Evolutionary conservation across 2,888 invertebrate genomes (phyloP), one percentile per base, ranked within the genome.

Genomic region (Ectropis crepuscularia): DNA sequence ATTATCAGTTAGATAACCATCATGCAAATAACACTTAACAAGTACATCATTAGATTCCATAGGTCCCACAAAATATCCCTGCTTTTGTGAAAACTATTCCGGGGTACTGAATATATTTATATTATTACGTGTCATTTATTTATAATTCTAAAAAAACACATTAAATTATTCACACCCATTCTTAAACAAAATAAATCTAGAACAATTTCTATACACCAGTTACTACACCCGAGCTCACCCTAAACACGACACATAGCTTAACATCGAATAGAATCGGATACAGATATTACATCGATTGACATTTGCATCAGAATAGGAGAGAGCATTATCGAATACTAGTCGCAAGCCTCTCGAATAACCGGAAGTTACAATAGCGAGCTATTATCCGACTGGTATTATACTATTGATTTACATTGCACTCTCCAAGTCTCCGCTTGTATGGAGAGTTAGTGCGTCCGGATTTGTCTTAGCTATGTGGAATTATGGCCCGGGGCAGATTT

Each of bases 391-490:
- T 37, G 48, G 45, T 53, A 47, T 50, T 48, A 50, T 46, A 48
- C 55, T 47, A 47, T 55, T 55, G 57, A 57, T 63, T 58, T 58
- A 63, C 63, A 63, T 48, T 54, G 50, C 58, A 63, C 42, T 50
- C 38, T n/a, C 12, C n/a, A 28, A 39, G 39, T 10, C 6, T 6
- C 53, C 45, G 59, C 41, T 50, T 59, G 47, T 53, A 60, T 53
- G 42, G 36, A 6, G 59, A 63, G 50, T 63, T 59, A 63, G 63
- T 53, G 46, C 38, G 41, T 39, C 7, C 46, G 12, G 60, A 53
- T 61, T 65, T 61, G 57, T 57, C 64, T 64, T 47, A 53, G 51
- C 36, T 53, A 49, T 61, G 36, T 57, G 36, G 60, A 53, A 61
- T 61, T 64, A 61, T 61, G 51, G 48, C 55, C 11, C 12, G 60